Conservation (phyloP, 2,113 vertebrate species). For the Rousettus leschenaultii region DNA sequence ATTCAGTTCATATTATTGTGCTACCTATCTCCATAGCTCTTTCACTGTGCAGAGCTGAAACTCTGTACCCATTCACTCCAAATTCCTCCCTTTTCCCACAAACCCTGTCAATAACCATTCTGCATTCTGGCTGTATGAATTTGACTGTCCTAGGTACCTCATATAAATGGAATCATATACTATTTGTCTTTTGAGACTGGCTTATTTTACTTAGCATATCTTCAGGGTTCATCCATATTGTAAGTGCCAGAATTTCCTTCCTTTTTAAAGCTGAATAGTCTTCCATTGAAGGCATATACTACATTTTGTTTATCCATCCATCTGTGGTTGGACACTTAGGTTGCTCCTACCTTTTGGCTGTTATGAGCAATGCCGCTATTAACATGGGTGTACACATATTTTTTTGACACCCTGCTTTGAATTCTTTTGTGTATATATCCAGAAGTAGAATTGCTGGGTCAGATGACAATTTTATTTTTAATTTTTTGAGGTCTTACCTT, state of each 20-base stretch:
- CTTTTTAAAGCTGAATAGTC: neutral
- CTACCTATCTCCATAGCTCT: neutral
- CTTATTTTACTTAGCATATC: neutral
- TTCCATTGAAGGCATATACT: neutral
- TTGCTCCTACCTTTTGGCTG: neutral
- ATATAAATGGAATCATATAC: no score
- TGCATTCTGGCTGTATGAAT: neutral
- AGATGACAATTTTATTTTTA: neutral
- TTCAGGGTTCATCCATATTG: neutral
- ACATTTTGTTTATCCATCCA: neutral
- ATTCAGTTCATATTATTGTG: neutral
- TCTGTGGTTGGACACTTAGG: neutral
- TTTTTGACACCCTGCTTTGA: neutral
- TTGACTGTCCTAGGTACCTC: no score
- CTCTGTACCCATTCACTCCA: neutral
- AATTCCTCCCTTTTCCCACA: neutral
- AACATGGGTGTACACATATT: neutral
- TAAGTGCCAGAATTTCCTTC: neutral
- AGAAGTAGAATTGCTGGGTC: neutral
- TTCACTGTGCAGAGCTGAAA: neutral
- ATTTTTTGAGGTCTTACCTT: neutral
- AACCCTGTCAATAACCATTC: neutral
- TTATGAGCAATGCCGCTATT: neutral
- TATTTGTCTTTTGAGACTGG: neutral
- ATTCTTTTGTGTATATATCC: neutral